Evolutionary conservation across 2,113 vertebrate species (phyloP).

Genomic region (Thalassoma bifasciatum): DNA sequence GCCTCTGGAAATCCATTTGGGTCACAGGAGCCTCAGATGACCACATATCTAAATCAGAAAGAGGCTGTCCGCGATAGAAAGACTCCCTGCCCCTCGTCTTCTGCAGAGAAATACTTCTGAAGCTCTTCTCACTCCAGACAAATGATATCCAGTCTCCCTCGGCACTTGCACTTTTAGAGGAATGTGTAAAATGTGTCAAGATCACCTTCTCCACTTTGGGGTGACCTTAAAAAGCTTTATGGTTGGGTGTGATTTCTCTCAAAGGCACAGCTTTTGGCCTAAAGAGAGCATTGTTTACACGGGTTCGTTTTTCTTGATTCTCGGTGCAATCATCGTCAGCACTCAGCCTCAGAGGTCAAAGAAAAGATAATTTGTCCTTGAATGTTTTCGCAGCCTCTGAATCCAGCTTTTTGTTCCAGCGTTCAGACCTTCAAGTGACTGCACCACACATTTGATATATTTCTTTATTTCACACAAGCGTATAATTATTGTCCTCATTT

Average conservation of each 20-base stretch:
- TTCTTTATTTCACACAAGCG: neutral
- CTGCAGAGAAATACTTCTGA: constrained; percentile 27
- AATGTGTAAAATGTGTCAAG: constrained; percentile 56
- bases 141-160: constrained; percentile 55
- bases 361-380: constrained; percentile 18
- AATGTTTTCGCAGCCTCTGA: neutral
- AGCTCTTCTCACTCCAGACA: constrained; percentile 46
- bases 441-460: neutral
- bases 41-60: constrained; percentile 60
- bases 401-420: neutral
- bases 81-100: constrained; percentile 27
- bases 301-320: neutral
- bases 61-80: constrained; percentile 38
- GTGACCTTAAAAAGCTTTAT: constrained; percentile 64
- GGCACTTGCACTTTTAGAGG: constrained; percentile 33
- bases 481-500: constrained; percentile 15
- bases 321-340: constrained; percentile 10
- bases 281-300: constrained; percentile 4
- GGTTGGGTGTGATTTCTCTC: constrained; percentile 2
- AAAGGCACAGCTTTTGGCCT: constrained; percentile 41
- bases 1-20: constrained; percentile 62
- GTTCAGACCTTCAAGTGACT: neutral
- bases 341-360: constrained; percentile 12
- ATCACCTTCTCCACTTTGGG: constrained; percentile 45
- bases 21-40: constrained; percentile 64